Conservation (phyloP, 2,888 invertebrate genomes). For the Halictus quadricinctus region DNA sequence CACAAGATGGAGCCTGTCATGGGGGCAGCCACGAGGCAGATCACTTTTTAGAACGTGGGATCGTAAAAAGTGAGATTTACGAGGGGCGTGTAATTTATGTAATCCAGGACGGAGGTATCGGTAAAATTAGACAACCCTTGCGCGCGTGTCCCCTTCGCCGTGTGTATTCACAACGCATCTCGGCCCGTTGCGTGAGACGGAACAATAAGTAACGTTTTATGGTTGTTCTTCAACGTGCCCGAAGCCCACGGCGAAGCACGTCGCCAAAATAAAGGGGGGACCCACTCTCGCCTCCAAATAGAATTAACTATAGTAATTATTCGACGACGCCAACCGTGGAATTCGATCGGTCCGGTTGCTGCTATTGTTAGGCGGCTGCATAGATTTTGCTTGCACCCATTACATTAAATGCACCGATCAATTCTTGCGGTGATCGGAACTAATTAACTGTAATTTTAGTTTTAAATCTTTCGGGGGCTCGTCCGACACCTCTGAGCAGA, state of each 20-base stretch:
- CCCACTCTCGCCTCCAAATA: neutral
- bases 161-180: constrained; percentile 35
- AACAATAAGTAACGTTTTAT: constrained; percentile 28
- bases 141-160: constrained; percentile 18
- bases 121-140: constrained; percentile 67
- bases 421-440: neutral
- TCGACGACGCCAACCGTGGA: neutral
- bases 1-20: constrained; percentile 32
- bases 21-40: constrained; percentile 1
- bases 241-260: neutral
- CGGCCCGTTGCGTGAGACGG: constrained; percentile 8
- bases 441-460: neutral
- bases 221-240: neutral
- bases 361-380: neutral
- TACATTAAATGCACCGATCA: too few relatives aligned
- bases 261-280: neutral
- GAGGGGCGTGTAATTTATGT: constrained; percentile 70
- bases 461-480: too few relatives aligned
- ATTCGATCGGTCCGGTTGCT: neutral
- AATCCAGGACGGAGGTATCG: constrained; percentile 56
- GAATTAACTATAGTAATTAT: constrained; percentile 2
- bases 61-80: constrained; percentile 69
- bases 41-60: constrained; percentile 37
- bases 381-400: neutral
- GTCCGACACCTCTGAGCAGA: too few relatives aligned